phyloP scores from a whole-genome alignment of 2,888 invertebrate genomes.

The Epirrhoe tristata region DNA sequence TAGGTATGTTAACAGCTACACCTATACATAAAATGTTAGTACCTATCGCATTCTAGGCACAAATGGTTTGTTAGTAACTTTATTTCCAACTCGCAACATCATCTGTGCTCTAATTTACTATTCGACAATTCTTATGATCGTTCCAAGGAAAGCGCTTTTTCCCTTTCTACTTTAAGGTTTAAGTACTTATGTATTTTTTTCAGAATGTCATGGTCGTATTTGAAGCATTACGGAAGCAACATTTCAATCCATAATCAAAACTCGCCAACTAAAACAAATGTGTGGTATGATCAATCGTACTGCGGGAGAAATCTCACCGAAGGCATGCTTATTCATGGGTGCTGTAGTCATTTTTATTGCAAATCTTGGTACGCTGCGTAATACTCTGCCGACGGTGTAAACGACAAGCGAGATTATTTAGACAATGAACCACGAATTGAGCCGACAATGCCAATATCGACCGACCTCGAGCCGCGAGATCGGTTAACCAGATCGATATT shows the following conservation, averaged over 20 bases:
- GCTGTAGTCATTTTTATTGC: constrained; percentile 37
- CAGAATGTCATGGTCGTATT: no score
- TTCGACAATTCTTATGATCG: no score
- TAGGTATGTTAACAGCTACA: neutral
- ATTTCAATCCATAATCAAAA: neutral
- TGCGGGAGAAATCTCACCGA: constrained; percentile 21
- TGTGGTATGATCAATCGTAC: neutral
- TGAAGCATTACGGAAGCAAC: neutral
- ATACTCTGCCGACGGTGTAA: constrained; percentile 23
- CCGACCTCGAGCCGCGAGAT: constrained; percentile 54
- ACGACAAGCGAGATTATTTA: constrained; percentile 26
- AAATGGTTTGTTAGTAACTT: no score
- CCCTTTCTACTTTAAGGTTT: no score
- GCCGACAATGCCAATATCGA: constrained; percentile 44
- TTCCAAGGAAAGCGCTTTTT: no score
- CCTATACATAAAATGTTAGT: no score
- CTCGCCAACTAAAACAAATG: neutral
- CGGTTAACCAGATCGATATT: constrained; percentile 40
- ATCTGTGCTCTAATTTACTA: no score
- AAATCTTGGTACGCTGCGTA: constrained; percentile 26
- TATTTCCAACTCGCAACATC: no score
- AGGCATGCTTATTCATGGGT: constrained; percentile 28
- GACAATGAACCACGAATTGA: constrained; percentile 32
- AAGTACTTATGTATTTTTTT: no score
- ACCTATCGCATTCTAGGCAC: no score